A percentile compares a stretch with the other conserved stretches of the same genome.
Conservation (phyloP, 2,797 vertebrate genomes). For the Sebastes minor region DNA sequence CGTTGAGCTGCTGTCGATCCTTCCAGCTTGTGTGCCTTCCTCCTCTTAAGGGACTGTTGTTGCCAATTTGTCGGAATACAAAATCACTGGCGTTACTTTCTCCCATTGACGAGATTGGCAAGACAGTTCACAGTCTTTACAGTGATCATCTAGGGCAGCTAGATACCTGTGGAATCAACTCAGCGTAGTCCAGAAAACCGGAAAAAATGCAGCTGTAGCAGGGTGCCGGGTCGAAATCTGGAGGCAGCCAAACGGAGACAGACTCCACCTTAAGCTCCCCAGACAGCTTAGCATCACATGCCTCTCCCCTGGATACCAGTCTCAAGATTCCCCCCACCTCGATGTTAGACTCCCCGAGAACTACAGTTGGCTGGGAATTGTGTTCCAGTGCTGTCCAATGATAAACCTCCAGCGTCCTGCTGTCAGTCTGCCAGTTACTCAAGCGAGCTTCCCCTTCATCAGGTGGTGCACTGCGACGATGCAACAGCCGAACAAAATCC, state of each 20-base stretch:
- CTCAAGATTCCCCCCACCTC: neutral
- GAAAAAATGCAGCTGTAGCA: neutral
- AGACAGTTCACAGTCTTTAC: neutral
- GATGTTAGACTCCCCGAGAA: constrained; percentile 19
- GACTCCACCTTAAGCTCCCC: constrained; percentile 33
- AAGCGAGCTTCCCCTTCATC: constrained; percentile 52
- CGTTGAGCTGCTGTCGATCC: constrained; percentile 2
- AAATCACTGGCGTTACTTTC: neutral
- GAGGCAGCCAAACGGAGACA: constrained; percentile 19
- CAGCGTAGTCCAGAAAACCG: neutral
- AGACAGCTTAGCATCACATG: constrained; percentile 38
- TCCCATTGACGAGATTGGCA: neutral
- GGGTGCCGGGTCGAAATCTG: constrained; percentile 1
- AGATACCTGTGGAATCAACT: constrained; percentile 21
- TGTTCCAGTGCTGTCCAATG: constrained; percentile 17
- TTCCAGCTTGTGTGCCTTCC: neutral
- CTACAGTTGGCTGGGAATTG: constrained; percentile 5
- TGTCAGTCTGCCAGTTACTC: constrained; percentile 52
- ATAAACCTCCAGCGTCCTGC: constrained; percentile 21
- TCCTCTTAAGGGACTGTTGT: neutral
- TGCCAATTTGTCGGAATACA: constrained; percentile 5
- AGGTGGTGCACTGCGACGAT: constrained; percentile 79
- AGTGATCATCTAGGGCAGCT: neutral
- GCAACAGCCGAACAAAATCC: constrained; percentile 64
- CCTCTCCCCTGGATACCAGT: constrained; percentile 26